Percentiles rank a stretch among this genome's conserved stretches.
These are phyloP conservation scores for Scolopax rusticola DNA, from an alignment of 2,797 vertebrate genomes.

Conservation along the genomic window DNA sequence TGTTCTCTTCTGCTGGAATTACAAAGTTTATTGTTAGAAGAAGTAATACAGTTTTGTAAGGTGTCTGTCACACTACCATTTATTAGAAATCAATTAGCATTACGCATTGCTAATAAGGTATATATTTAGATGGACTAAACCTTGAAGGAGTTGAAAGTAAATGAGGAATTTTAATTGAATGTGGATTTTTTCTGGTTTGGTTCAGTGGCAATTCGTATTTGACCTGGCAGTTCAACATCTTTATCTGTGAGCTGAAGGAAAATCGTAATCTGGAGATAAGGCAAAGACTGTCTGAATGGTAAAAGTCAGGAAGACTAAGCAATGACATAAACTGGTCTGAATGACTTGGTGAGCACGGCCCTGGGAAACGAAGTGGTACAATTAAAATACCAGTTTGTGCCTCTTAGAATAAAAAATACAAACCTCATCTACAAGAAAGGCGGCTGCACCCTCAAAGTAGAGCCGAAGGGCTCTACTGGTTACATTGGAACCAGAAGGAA, in stretches of 20 bases:
- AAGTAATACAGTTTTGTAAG: neutral
- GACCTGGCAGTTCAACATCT: neutral
- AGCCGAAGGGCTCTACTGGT: neutral
- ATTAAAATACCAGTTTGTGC: neutral
- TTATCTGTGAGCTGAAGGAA: slow-evolving; percentile 6
- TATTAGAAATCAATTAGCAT: neutral
- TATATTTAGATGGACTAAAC: neutral
- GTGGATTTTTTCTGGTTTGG: neutral
- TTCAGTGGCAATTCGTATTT: neutral
- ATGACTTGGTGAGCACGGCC: neutral
- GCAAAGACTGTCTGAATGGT: neutral
- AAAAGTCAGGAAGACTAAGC: neutral
- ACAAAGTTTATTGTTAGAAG: neutral
- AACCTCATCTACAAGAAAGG: neutral
- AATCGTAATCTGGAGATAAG: slow-evolving; percentile 15
- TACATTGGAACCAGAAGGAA: neutral
- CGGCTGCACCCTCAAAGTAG: neutral
- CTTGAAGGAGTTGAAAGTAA: neutral
- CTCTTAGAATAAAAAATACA: neutral
- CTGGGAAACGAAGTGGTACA: neutral
- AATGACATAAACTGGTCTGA: neutral
- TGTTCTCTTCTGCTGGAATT: neutral
- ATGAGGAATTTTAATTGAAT: slow-evolving; percentile 1
- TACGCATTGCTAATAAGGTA: neutral
- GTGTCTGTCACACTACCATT: neutral